A percentile compares a stretch with the other conserved stretches of the same genome.
Conservation (phyloP, 2,113 vertebrate species). For the Zosterops borbonicus region DNA sequence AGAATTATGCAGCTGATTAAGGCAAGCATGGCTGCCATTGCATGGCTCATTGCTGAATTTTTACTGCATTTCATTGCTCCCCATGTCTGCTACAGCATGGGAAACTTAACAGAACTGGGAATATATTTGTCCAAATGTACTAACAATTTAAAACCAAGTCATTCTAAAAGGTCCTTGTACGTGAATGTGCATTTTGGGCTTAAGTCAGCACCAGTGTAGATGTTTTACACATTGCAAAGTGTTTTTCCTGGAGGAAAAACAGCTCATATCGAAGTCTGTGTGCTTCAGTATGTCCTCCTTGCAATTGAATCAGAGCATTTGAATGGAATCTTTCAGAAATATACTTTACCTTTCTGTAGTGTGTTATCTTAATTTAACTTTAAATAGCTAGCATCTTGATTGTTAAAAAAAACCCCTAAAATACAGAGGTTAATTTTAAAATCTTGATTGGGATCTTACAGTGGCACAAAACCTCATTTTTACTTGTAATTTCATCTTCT, state of each 20-base stretch:
- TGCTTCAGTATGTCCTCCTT: no score
- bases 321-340: no score
- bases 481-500: not conserved
- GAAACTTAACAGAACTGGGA: not conserved
- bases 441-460: not conserved
- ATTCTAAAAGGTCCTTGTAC: accelerated
- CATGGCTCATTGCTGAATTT: not conserved
- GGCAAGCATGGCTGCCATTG: conserved; percentile 17
- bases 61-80: not conserved
- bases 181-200: not conserved
- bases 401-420: no score
- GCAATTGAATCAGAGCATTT: no score
- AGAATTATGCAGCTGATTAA: not conserved
- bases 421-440: not conserved
- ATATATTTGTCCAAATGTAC: not conserved
- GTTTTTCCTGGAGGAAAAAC: not conserved
- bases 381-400: no score
- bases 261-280: not conserved
- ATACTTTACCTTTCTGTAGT: no score
- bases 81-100: not conserved
- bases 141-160: not conserved
- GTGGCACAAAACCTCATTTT: not conserved
- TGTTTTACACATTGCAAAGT: not conserved
- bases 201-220: not conserved
- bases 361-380: no score